These are phyloP conservation scores for Onychostoma macrolepis DNA, from an alignment of 2,113 vertebrate species.

Conservation along the genomic window DNA sequence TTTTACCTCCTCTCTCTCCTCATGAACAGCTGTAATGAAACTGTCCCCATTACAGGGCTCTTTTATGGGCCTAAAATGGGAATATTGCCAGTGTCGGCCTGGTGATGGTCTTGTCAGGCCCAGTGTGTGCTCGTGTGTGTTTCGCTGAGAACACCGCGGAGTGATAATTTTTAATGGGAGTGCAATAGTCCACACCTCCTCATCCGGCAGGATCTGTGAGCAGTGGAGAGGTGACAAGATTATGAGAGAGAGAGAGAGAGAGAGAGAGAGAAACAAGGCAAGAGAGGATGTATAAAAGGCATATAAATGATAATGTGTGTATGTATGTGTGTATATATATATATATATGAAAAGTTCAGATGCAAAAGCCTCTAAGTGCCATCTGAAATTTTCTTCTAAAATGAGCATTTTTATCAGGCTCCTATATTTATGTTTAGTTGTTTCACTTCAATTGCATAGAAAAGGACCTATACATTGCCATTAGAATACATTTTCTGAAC, in stretches of 20 bases:
- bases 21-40: constrained; percentile 47
- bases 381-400: too few relatives aligned
- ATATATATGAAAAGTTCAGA: too few relatives aligned
- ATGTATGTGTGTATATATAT: too few relatives aligned
- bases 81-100: constrained; percentile 46
- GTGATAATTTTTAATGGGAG: constrained; percentile 53
- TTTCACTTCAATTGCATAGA: too few relatives aligned
- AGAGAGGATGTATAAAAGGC: background rate
- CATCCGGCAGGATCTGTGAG: constrained; percentile 15
- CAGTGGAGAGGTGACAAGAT: constrained; percentile 1
- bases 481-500: too few relatives aligned
- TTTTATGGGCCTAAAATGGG: constrained; percentile 48
- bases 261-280: background rate
- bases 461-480: too few relatives aligned
- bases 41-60: constrained; percentile 41
- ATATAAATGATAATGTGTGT: too few relatives aligned
- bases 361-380: too few relatives aligned
- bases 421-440: too few relatives aligned
- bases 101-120: constrained; percentile 36
- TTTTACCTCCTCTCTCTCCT: constrained; percentile 3
- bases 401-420: too few relatives aligned
- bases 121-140: constrained; percentile 42
- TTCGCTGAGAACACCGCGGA: constrained; percentile 17
- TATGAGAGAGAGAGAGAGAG: background rate
- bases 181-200: constrained; percentile 1